Evolutionary conservation across 2,113 vertebrate genomes (phyloP).

Genomic region (Arvicanthis niloticus): DNA sequence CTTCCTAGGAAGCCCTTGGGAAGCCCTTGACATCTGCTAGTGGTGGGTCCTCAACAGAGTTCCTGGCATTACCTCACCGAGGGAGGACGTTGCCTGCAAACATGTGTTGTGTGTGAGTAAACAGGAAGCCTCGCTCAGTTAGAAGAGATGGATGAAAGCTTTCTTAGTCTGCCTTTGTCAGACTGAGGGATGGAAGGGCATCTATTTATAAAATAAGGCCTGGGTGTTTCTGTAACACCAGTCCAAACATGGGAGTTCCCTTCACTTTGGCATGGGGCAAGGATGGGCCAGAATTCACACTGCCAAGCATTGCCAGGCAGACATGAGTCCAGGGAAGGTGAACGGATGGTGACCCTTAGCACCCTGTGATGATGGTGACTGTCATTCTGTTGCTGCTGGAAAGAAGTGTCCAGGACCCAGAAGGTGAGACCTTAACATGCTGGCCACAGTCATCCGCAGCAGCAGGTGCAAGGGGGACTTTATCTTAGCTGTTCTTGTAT

Average conservation of each 20-base stretch:
- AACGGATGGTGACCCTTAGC: not conserved
- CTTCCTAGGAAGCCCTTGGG: not conserved
- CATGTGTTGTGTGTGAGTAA: not conserved
- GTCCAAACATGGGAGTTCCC: accelerated
- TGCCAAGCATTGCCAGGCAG: too few relatives aligned
- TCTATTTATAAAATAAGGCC: not conserved
- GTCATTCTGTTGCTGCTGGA: accelerated
- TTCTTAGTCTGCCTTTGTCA: not conserved
- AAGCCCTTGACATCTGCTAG: not conserved
- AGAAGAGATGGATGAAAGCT: not conserved
- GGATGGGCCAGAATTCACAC: too few relatives aligned
- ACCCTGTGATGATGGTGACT: accelerated
- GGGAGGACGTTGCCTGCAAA: accelerated
- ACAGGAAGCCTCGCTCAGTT: accelerated
- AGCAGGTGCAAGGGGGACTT: accelerated
- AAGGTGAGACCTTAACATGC: accelerated
- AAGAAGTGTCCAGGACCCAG: accelerated
- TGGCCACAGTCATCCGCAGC: accelerated
- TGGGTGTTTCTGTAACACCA: not conserved
- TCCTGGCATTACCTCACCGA: accelerated
- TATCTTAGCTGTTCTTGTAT: not conserved
- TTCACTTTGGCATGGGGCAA: too few relatives aligned
- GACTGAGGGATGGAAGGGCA: accelerated
- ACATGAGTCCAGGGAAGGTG: too few relatives aligned
- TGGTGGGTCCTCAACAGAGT: accelerated